These are phyloP conservation scores for Ageneiosus marmoratus DNA, from an alignment of 2,113 vertebrate genomes.

Conservation along the genomic window DNA sequence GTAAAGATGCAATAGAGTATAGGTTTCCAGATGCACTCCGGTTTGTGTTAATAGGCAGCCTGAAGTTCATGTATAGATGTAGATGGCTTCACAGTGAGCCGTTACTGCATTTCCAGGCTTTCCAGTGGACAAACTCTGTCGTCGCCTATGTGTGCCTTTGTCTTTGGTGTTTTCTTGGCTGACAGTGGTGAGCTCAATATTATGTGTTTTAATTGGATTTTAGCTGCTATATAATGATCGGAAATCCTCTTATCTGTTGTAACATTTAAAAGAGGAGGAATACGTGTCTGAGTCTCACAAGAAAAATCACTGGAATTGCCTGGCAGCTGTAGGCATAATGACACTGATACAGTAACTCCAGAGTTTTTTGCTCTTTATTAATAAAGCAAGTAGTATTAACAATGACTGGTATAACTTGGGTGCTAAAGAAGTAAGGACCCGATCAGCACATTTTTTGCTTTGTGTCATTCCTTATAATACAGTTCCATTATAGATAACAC, in stretches of 20 bases:
- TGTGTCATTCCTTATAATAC: conserved; percentile 10
- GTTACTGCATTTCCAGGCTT: neutral
- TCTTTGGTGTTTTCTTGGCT: conserved; percentile 37
- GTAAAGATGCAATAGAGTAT: neutral
- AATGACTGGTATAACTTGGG: conserved; percentile 12
- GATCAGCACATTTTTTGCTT: neutral
- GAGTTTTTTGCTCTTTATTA: conserved; percentile 6
- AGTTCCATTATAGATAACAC: neutral
- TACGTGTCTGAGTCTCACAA: neutral
- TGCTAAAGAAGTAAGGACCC: conserved; percentile 3
- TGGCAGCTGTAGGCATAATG: neutral
- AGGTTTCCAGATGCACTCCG: neutral
- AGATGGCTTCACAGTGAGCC: conserved; percentile 21
- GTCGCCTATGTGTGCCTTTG: conserved; percentile 45
- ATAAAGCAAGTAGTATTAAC: conserved; percentile 15
- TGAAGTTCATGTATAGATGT: conserved; percentile 7
- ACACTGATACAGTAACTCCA: conserved; percentile 9
- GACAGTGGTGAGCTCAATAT: conserved; percentile 17
- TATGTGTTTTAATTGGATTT: conserved; percentile 5
- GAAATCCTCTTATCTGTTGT: neutral
- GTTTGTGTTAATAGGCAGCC: neutral
- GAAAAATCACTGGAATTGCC: conserved; percentile 17
- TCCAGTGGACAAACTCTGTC: neutral
- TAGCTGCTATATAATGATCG: neutral
- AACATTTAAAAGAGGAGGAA: neutral